Percentiles rank a stretch among this genome's conserved stretches.
phyloP scores from a whole-genome alignment of 2,797 vertebrate genomes.

The Chelidonichthys spinosus region DNA sequence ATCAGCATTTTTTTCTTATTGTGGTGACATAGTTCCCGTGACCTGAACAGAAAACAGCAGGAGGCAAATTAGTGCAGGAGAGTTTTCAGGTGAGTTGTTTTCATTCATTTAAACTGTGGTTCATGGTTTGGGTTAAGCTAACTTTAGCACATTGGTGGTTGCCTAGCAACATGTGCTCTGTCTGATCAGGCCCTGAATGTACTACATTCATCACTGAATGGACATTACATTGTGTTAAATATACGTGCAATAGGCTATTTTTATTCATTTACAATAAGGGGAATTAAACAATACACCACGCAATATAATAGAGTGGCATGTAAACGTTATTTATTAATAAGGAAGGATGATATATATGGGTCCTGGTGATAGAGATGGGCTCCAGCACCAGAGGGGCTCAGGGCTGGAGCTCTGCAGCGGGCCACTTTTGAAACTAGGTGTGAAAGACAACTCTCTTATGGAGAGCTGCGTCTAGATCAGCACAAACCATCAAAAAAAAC shows the following conservation, averaged over 20 bases:
- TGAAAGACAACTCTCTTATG: conserved; percentile 8
- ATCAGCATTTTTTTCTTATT: too few species aligned
- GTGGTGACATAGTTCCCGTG: too few species aligned
- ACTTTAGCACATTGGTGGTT: too few species aligned
- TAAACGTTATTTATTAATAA: not conserved
- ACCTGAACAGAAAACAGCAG: too few species aligned
- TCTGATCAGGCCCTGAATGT: not conserved
- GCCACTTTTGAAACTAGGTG: conserved; percentile 8
- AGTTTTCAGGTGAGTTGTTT: too few species aligned
- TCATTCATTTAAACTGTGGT: too few species aligned
- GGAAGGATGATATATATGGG: not conserved
- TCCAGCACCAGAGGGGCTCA: not conserved
- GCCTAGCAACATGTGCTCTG: too few species aligned
- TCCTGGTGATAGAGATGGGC: not conserved
- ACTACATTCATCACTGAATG: not conserved
- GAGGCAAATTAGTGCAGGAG: too few species aligned
- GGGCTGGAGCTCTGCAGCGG: not conserved
- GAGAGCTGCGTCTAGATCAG: conserved; percentile 29
- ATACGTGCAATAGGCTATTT: not conserved
- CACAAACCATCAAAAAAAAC: conserved; percentile 13
- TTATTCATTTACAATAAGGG: not conserved
- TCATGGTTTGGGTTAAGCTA: too few species aligned
- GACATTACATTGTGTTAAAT: not conserved
- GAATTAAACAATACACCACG: not conserved
- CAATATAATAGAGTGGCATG: not conserved